Evolutionary conservation across 2,113 vertebrate species (phyloP), one percentile per base, ranked within the genome.

Genomic region (Oxyruncus cristatus): DNA sequence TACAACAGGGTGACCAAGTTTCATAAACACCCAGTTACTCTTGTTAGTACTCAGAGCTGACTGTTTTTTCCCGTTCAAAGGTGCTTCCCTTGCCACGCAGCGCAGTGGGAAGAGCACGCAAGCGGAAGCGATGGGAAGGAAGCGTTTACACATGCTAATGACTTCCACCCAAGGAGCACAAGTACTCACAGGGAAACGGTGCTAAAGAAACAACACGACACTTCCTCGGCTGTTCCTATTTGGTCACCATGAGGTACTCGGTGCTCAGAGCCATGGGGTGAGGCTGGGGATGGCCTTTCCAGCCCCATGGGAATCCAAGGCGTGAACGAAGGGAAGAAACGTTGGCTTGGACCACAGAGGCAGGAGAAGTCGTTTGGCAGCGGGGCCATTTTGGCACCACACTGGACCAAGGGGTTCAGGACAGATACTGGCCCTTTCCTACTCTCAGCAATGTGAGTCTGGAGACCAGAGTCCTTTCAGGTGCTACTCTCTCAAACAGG

Each of bases 11-110:
- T 83, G 49, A 78, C 49, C 28, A 75, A 32, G 67, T 68, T 49
- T 58, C 70, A 74, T 52, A 95, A 95, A 71, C 76, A 77, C 23
- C 16, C 67, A 72, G 80, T 52, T 76, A 33, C 81, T 76, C 70
- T 35, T 41, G 52, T 70, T 77, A 67, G 71, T 53, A 42, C 49
- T 41, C 76, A 58, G 85, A 53, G 41, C 6, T 71, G 78, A 14
- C 86, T 74, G 75, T 90, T 96, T 95, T 95, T 97, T 94, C 96
- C 89, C 66, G 6, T 93, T 72, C 88, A 78, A 96, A 95, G 95
- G 92, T 94, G 95, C 87, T 96, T 97, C 89, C 95, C 89, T 88
- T 94, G 87, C 96, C 81, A 63, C n/a, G 61, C 92, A 96, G 95
- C 84, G 71, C 93, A 89, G 93, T 85, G 18, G 85, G 95, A 88